These are phyloP conservation scores for Torymus tubicola DNA, from an alignment of 2,888 invertebrate genomes.

Conservation along the genomic window DNA sequence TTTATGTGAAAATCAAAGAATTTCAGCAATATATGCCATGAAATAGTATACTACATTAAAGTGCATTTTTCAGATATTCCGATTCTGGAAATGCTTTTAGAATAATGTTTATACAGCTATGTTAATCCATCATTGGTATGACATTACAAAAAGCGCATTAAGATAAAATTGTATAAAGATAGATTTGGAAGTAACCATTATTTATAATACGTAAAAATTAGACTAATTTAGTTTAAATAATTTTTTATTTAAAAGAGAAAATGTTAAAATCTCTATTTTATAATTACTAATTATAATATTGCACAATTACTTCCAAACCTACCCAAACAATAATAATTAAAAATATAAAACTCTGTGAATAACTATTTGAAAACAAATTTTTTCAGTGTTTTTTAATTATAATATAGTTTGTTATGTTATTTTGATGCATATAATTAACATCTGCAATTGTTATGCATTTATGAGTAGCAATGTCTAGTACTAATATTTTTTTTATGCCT, in stretches of 20 bases:
- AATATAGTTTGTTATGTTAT: constrained; percentile 26
- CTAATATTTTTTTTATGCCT: constrained; percentile 13
- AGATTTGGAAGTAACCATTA: constrained; percentile 41
- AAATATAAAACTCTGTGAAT: constrained; percentile 21
- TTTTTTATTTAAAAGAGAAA: not conserved
- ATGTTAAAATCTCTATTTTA: not conserved
- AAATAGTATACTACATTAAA: constrained; percentile 31
- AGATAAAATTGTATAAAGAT: constrained; percentile 33
- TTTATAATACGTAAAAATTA: not conserved
- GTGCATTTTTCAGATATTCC: constrained; percentile 17
- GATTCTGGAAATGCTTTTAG: constrained; percentile 39
- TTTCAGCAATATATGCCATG: constrained; percentile 33
- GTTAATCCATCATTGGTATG: constrained; percentile 35
- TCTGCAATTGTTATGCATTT: not conserved
- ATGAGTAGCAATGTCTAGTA: constrained; percentile 8
- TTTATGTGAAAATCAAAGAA: constrained; percentile 22
- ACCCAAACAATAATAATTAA: constrained; percentile 12
- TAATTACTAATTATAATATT: not conserved
- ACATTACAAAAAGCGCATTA: constrained; percentile 43
- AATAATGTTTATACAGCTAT: constrained; percentile 44
- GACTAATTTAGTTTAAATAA: too few species aligned
- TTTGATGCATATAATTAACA: constrained; percentile 25
- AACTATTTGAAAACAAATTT: constrained; percentile 18
- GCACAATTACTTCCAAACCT: constrained; percentile 34
- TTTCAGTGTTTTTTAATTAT: constrained; percentile 34